Evolutionary conservation across 2,113 vertebrate species (phyloP).

Genomic region (Limnothrissa miodon): DNA sequence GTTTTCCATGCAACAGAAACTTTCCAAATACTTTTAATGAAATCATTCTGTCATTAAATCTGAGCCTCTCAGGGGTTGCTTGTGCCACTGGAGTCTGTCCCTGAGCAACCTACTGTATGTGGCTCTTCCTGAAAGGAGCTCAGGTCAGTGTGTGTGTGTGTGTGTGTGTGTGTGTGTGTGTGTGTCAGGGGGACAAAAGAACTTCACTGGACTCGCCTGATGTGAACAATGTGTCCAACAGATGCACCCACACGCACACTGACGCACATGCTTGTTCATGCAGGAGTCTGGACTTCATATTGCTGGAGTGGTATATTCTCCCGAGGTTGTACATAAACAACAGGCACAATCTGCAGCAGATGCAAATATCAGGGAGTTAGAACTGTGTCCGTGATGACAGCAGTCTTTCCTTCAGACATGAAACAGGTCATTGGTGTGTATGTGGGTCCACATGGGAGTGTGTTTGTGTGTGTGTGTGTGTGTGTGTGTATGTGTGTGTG

Average conservation of each 20-base stretch:
- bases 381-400: background rate
- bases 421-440: background rate
- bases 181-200: background rate
- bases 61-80: background rate
- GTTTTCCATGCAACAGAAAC: background rate
- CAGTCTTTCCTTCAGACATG: background rate
- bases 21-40: background rate
- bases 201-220: background rate
- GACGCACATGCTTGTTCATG: background rate
- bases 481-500: background rate
- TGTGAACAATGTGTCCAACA: conserved; percentile 23
- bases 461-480: background rate
- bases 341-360: background rate
- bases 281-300: conserved; percentile 10
- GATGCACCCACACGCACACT: conserved; percentile 1
- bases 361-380: background rate
- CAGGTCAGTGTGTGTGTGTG: background rate
- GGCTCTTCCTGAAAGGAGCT: background rate
- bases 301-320: background rate
- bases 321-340: background rate
- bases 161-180: background rate
- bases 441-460: background rate
- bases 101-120: background rate
- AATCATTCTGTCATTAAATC: background rate
- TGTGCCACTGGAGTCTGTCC: background rate